A percentile compares a stretch with the other conserved stretches of the same genome.
Conservation (phyloP, 2,113 vertebrate species). For the Mellivora capensis region DNA sequence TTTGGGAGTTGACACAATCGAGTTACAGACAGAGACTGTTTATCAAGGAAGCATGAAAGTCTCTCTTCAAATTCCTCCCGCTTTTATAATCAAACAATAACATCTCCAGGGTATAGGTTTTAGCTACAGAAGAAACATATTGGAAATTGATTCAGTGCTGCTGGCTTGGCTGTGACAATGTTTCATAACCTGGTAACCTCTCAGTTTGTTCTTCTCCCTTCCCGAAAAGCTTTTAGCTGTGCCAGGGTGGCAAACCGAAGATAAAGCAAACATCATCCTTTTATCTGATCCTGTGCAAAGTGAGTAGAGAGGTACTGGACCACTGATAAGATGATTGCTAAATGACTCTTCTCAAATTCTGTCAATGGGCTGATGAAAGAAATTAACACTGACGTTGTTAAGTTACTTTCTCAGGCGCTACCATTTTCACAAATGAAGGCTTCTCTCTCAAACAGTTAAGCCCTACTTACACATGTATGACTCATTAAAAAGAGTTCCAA, state of each 20-base stretch:
- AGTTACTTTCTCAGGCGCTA: slow-evolving; percentile 70
- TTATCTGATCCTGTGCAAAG: slow-evolving; percentile 79
- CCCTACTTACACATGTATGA: slow-evolving; percentile 36
- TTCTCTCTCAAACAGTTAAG: slow-evolving; percentile 56
- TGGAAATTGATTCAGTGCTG: slow-evolving; percentile 73
- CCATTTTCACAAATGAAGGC: slow-evolving; percentile 57
- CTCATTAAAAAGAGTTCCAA: slow-evolving; percentile 39
- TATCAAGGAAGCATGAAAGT: slow-evolving; percentile 50
- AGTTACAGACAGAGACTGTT: slow-evolving; percentile 60
- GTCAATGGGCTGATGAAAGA: slow-evolving; percentile 74
- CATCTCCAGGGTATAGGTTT: slow-evolving; percentile 71
- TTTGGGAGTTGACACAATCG: slow-evolving; percentile 50
- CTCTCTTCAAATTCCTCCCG: slow-evolving; percentile 58
- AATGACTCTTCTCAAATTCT: slow-evolving; percentile 76
- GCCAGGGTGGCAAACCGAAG: slow-evolving; percentile 57
- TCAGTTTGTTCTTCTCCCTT: neutral
- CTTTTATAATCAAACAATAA: slow-evolving; percentile 78
- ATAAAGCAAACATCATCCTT: slow-evolving; percentile 75
- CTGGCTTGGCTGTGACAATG: slow-evolving; percentile 46
- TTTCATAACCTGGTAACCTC: slow-evolving; percentile 69
- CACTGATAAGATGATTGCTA: slow-evolving; percentile 76
- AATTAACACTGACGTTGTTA: slow-evolving; percentile 77
- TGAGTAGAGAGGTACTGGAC: slow-evolving; percentile 56
- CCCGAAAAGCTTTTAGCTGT: slow-evolving; percentile 65
- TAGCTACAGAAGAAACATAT: slow-evolving; percentile 56